These are phyloP conservation scores for Hypomecis punctinalis DNA, from an alignment of 2,888 invertebrate genomes.

Conservation along the genomic window DNA sequence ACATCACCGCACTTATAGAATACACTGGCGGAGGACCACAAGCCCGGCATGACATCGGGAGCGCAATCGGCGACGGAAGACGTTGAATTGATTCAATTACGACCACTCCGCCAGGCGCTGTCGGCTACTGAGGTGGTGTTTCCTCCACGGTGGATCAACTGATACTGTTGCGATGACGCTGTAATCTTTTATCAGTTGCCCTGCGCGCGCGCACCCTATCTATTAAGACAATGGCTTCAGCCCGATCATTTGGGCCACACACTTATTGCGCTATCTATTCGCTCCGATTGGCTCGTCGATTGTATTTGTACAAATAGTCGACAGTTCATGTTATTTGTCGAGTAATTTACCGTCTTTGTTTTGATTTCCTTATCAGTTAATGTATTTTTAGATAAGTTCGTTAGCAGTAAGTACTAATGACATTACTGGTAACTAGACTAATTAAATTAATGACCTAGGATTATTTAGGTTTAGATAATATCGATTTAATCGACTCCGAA, in stretches of 20 bases:
- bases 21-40: conserved; percentile 40
- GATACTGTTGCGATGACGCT: conserved; percentile 66
- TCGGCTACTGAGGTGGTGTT: conserved; percentile 49
- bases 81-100: conserved; percentile 79
- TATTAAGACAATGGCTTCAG: conserved; percentile 69
- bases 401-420: conserved; percentile 23
- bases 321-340: conserved; percentile 54
- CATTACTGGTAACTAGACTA: background rate
- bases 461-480: no score
- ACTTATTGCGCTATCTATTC: conserved; percentile 65
- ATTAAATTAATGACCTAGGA: no score
- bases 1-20: conserved; percentile 49
- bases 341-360: conserved; percentile 60
- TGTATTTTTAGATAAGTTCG: background rate
- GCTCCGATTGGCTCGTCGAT: conserved; percentile 70
- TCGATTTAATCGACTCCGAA: no score
- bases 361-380: conserved; percentile 41
- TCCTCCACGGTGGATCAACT: conserved; percentile 68
- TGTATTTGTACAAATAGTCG: conserved; percentile 62
- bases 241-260: conserved; percentile 62
- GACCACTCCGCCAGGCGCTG: conserved; percentile 47
- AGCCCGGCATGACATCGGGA: conserved; percentile 32
- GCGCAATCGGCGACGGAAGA: conserved; percentile 74
- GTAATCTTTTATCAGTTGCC: conserved; percentile 80
- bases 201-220: conserved; percentile 62